Base-by-base conservation (phyloP, 2,888 invertebrate genomes). In the Adineta ricciae region DNA sequence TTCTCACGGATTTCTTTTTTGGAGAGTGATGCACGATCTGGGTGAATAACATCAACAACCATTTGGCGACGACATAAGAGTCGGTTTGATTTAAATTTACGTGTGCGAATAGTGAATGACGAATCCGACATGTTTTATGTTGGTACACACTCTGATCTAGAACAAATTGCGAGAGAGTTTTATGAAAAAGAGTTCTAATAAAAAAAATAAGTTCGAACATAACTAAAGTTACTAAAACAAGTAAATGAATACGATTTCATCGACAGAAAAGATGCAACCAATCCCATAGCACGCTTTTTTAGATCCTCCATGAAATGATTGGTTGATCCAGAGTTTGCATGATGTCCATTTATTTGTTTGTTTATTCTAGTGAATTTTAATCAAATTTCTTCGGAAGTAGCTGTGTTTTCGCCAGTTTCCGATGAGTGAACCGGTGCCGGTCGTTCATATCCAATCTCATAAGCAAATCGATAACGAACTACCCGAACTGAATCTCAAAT, bases 21-120 rank as follows among this genome's bases (percentile, higher is more conserved):
- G 90, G 96, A 94, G 87, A 99, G 95, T 84, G 97, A 96, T 14
- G 97, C 93, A 89, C 95, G 94, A 87, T 96, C 96, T 85, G 98
- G 97, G 91, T 99, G 99, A 87, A 97, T 92, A 84, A 99, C 96
- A 94, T 99, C 99, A 46, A 94, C 94, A 86, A 94, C 97, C 99
- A 99, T 99, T 93, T 99, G 99, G 93, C 96, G 97, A 89, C 99
- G 94, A 93, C 94, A 94, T 92, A 99, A 93, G 92, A 99, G 93
- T 92, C 97, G 94, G 93, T 99, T 99, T 92, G 96, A 97, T 96
- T 98, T 96, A 92, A 97, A 98, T 93, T 98, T 98, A 89, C 98
- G 93, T 87, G 98, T 98, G 90, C 97, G 94, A 91, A 99, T 94
- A 87, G 97, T 98, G 88, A 96, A 96, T 87, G 95, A 94, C 88